Evolutionary conservation across 1,140 invertebrate genomes (phyloP).

Genomic region (Nasonia longicornis): DNA sequence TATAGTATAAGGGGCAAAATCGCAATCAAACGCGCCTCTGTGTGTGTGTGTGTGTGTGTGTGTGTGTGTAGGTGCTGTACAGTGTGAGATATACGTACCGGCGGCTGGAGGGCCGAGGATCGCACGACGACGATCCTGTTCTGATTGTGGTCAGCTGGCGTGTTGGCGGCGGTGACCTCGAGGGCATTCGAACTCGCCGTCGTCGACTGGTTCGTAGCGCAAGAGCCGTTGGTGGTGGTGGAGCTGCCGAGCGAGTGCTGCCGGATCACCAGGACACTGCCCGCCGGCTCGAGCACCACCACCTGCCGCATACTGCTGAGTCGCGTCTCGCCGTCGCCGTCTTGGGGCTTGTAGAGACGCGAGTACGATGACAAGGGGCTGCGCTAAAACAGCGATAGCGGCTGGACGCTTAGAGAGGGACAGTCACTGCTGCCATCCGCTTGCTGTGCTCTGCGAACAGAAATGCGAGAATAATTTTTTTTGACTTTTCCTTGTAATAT

Average conservation of each 20-base stretch:
- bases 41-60: not conserved
- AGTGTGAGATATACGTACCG: not conserved
- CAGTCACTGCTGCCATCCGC: conserved; percentile 31
- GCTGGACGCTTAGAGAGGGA: not conserved
- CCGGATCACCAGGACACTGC: conserved; percentile 66
- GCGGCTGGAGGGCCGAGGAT: conserved; percentile 50
- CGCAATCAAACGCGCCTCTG: not conserved
- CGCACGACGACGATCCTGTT: conserved; percentile 67
- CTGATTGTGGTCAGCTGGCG: conserved; percentile 62
- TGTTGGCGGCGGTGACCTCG: not conserved
- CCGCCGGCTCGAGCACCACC: conserved; percentile 66
- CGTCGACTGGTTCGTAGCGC: not conserved
- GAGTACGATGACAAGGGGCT: not conserved
- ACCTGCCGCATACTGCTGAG: conserved; percentile 62
- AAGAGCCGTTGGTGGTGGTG: not conserved
- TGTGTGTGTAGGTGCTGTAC: not conserved
- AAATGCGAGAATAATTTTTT: not conserved
- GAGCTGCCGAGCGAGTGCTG: conserved; percentile 60
- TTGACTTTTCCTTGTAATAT: too few species aligned
- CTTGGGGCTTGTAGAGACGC: not conserved
- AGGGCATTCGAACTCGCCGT: conserved; percentile 35
- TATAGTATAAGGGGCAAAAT: not conserved
- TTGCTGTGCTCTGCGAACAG: conserved; percentile 1
- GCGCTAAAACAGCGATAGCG: not conserved
- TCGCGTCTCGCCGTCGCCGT: not conserved